Base-by-base conservation (phyloP, 1,140 invertebrate species). In the Cydia strobilella region DNA sequence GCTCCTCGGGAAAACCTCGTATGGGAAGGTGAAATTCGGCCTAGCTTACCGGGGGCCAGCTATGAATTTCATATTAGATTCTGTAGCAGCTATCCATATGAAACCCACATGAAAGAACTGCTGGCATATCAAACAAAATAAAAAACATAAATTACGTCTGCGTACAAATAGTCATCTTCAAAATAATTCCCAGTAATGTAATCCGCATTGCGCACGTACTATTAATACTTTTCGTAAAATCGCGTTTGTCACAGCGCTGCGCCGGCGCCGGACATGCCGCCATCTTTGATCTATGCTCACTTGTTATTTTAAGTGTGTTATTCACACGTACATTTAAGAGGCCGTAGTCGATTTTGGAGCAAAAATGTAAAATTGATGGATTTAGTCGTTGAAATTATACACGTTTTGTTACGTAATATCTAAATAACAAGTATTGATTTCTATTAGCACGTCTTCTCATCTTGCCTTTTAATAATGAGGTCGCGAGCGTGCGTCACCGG, bases 301-400 rank as follows among this genome's bases (percentile, higher is more conserved):
- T 69, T 39, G 65, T 69, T 69, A 69, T 69, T 69, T 69, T 69
- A 69, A 69, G 65, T 69, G 65, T 69, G 65, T 69, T 69, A 69
- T 69, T 69, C 65, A 69, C 63, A 31, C 63, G 63, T 35, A 69
- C 31, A 18, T 69, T 69, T 59, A n/a, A n/a, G n/a, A n/a, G n/a
- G n/a, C n/a, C n/a, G n/a, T n/a, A n/a, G n/a, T n/a, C n/a, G n/a
- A n/a, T n/a, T n/a, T n/a, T n/a, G n/a, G n/a, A n/a, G n/a, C n/a
- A n/a, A n/a, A n/a, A n/a, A n/a, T n/a, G n/a, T n/a, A n/a, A n/a
- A n/a, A n/a, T n/a, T n/a, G n/a, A n/a, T n/a, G n/a, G n/a, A n/a
- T n/a, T n/a, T n/a, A n/a, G n/a, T n/a, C n/a, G n/a, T n/a, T n/a
- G n/a, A n/a, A n/a, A n/a, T n/a, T n/a, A n/a, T n/a, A n/a, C n/a